A percentile compares a stretch with the other conserved stretches of the same genome.
Evolutionary conservation across 2,113 vertebrate genomes (phyloP).

Genomic region (Acanthochromis polyacanthus): DNA sequence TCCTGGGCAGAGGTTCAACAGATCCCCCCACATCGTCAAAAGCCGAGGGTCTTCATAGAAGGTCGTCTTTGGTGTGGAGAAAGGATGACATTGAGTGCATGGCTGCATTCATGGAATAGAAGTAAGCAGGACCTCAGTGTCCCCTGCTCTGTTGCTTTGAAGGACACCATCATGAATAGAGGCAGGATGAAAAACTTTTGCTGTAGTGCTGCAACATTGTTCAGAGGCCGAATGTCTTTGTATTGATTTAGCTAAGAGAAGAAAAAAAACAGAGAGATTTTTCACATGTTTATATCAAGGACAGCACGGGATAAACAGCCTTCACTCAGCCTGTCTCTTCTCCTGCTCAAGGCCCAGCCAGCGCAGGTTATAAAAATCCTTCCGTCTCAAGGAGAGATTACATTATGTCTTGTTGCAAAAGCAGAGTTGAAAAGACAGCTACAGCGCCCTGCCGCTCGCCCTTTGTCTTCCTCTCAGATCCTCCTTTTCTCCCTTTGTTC

Average conservation of each 20-base stretch:
- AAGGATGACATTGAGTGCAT: slow-evolving; percentile 59
- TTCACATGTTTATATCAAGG: slow-evolving; percentile 85
- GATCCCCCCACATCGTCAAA: background rate
- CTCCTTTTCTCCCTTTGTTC: slow-evolving; percentile 47
- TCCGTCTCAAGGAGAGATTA: slow-evolving; percentile 83
- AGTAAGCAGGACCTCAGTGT: slow-evolving; percentile 51
- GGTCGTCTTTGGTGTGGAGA: slow-evolving; percentile 53
- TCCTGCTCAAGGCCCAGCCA: slow-evolving; percentile 78
- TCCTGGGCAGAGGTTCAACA: background rate
- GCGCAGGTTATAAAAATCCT: slow-evolving; percentile 80
- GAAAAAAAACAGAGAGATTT: slow-evolving; percentile 76
- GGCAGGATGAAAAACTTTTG: slow-evolving; percentile 76
- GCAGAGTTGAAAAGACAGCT: slow-evolving; percentile 70
- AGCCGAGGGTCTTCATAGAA: slow-evolving; percentile 25
- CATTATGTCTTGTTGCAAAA: slow-evolving; percentile 83
- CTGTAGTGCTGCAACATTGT: slow-evolving; percentile 65
- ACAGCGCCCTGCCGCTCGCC: slow-evolving; percentile 41
- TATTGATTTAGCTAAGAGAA: slow-evolving; percentile 80
- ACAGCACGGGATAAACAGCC: slow-evolving; percentile 79
- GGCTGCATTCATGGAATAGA: slow-evolving; percentile 53
- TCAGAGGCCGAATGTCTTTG: slow-evolving; percentile 76
- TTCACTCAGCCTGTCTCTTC: slow-evolving; percentile 78
- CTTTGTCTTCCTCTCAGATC: slow-evolving; percentile 43
- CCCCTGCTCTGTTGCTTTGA: slow-evolving; percentile 42
- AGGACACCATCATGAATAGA: slow-evolving; percentile 70